Evolutionary conservation across 1,140 invertebrate species (phyloP).

Genomic region (Hylaeus volcanicus): DNA sequence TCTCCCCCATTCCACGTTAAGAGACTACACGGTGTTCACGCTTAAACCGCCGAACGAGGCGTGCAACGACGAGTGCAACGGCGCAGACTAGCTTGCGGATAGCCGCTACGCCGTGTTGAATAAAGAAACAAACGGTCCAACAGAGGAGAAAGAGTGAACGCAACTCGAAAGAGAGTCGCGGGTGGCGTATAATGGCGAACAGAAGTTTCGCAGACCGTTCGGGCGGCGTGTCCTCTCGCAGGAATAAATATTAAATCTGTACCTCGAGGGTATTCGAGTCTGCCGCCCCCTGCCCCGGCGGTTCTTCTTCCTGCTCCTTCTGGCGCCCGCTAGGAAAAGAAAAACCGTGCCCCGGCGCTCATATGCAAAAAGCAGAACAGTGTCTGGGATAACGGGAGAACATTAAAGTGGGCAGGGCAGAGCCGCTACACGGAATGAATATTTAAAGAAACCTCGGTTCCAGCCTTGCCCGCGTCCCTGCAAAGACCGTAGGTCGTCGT

Average conservation of each 20-base stretch:
- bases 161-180: not conserved
- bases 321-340: conserved; percentile 4
- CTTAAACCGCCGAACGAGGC: not conserved
- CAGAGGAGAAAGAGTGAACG: not conserved
- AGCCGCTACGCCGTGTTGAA: not conserved
- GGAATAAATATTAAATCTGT: conserved; percentile 67
- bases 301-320: conserved; percentile 16
- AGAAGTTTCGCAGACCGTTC: conserved; percentile 36
- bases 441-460: conserved; percentile 68
- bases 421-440: conserved; percentile 66
- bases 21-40: not conserved
- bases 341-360: conserved; percentile 39
- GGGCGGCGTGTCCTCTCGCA: conserved; percentile 31
- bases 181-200: not conserved
- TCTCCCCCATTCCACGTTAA: not conserved
- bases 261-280: conserved; percentile 40
- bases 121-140: conserved; percentile 3
- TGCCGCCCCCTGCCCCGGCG: not conserved
- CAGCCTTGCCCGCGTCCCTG: conserved; percentile 16
- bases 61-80: not conserved
- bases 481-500: conserved; percentile 51
- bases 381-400: conserved; percentile 68
- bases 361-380: conserved; percentile 68
- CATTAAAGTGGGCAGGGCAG: conserved; percentile 64
- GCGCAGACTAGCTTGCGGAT: not conserved